Base-by-base conservation (phyloP, 2,888 invertebrate genomes). In the Macropis europaea region DNA sequence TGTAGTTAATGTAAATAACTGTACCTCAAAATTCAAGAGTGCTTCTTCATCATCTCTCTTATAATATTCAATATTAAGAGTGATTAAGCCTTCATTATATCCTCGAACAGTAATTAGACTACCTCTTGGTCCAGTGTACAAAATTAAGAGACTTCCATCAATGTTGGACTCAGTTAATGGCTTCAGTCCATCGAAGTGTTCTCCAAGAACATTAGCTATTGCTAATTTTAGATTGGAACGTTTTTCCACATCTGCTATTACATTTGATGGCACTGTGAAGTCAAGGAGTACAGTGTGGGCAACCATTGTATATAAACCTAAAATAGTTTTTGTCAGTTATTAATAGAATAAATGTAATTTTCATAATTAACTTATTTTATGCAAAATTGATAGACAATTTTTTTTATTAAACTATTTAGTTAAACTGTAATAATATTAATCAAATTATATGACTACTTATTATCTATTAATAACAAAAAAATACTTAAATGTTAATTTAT, bases 21-120 rank as follows among this genome's bases (percentile, higher is more conserved):
- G 90, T 93, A 96, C 96, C 93, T 96, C 95, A 90, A 94, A 94
- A 79, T 92, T 93, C 83, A 96, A 91, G 69, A 95, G 87, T 36
- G 95, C 93, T 77, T 94, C 94, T 85, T 95, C 95, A 74, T 93
- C 93, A 63, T 95, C 95, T 69, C 92, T 93, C 88, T 95, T 94
- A 88, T 93, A 96, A 91, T 95, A 96, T 87, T 97, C 97, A 85
- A 96, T 93, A 89, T 95, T 96, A 80, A 96, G 91, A 34, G 96
- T 96, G 63, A 96, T 92, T 78, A 96, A 91, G 61, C 96, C 96
- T 82, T 94, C 93, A 47, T 92, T 92, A 84, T 94, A 96, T 78
- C 95, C 92, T 86, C 96, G 92, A 43, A 95, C 91, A 28, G 94
- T 94, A 26, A 95, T 93, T 5, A 95, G 92, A 48, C 93, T 93